These are phyloP conservation scores for Auanema freiburgensis DNA, from an alignment of 2,888 invertebrate genomes.

Conservation along the genomic window DNA sequence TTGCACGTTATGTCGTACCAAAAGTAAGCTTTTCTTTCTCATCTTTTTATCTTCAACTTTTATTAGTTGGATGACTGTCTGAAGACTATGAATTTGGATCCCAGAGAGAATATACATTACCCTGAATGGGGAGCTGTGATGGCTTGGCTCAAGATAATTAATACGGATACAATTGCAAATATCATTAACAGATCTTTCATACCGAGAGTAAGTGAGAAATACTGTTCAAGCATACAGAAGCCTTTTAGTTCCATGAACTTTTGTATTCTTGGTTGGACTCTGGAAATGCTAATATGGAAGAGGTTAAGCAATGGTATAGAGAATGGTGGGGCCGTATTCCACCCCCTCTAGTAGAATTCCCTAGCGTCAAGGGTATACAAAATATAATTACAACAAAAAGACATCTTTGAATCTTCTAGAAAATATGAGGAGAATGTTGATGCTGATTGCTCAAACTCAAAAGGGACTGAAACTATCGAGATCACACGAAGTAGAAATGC, in stretches of 20 bases:
- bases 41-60: background rate
- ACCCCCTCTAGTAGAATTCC: constrained; percentile 67
- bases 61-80: constrained; percentile 72
- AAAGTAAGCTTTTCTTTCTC: constrained; percentile 64
- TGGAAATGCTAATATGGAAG: constrained; percentile 85
- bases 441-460: constrained; percentile 83
- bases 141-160: constrained; percentile 86
- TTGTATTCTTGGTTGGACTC: constrained; percentile 78
- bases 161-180: constrained; percentile 77
- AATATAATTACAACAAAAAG: too few species aligned
- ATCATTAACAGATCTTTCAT: constrained; percentile 86
- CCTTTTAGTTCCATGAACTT: constrained; percentile 67
- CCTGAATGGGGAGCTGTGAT: constrained; percentile 70
- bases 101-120: constrained; percentile 40
- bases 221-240: background rate
- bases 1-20: constrained; percentile 84
- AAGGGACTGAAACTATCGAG: constrained; percentile 48
- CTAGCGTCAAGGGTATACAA: constrained; percentile 54
- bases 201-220: constrained; percentile 72
- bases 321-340: constrained; percentile 73
- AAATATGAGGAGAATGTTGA: constrained; percentile 84
- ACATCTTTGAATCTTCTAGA: constrained; percentile 69
- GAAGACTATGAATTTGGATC: constrained; percentile 45
- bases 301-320: constrained; percentile 83
- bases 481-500: constrained; percentile 23